Percentiles rank a stretch among this genome's conserved stretches.
phyloP scores from a whole-genome alignment of 2,888 invertebrate genomes.

The Ephialtes manifestator region DNA sequence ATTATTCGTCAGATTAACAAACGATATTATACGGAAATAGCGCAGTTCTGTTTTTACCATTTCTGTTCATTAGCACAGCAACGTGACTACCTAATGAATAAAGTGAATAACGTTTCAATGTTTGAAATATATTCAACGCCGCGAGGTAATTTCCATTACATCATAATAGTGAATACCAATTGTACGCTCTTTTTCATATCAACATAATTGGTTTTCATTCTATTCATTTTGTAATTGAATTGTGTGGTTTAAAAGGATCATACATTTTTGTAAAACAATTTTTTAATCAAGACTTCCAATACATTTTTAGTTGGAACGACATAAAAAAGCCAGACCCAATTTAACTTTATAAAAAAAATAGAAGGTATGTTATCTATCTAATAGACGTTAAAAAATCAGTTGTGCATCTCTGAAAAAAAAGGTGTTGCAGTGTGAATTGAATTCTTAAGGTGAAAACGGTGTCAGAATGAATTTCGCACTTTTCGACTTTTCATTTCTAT shows the following conservation, averaged over 20 bases:
- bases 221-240: background rate
- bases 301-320: too few relatives aligned
- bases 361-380: too few relatives aligned
- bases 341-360: background rate
- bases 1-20: background rate
- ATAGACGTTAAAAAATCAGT: background rate
- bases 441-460: background rate
- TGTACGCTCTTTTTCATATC: background rate
- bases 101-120: background rate
- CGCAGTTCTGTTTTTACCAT: background rate
- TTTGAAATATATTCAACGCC: background rate
- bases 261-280: too few relatives aligned
- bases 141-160: background rate
- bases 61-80: background rate
- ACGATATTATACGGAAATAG: background rate
- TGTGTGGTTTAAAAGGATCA: background rate
- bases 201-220: background rate
- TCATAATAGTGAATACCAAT: background rate
- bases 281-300: too few relatives aligned
- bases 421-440: background rate
- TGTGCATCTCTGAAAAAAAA: background rate
- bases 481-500: background rate
- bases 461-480: background rate
- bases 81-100: background rate
- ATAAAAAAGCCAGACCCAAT: too few relatives aligned